Percentiles rank a stretch among this genome's conserved stretches.
Evolutionary conservation across 2,797 vertebrate genomes (phyloP).

Genomic region (Tauraco hartlaubi): DNA sequence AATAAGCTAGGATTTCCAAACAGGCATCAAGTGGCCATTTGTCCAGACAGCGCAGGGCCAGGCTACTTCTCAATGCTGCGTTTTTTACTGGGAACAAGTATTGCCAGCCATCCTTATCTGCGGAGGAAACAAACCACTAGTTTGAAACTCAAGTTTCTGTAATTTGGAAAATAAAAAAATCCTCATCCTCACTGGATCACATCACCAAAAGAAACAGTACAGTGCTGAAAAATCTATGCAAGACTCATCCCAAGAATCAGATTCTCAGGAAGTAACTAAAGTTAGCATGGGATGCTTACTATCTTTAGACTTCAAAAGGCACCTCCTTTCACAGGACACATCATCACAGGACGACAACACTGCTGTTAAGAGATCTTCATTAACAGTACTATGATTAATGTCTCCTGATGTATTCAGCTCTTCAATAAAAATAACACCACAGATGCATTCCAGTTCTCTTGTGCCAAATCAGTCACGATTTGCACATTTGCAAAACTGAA

Average conservation of each 20-base stretch:
- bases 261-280: background rate
- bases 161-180: background rate
- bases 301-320: background rate
- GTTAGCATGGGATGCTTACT: background rate
- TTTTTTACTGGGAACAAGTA: conserved; percentile 90
- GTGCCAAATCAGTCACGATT: background rate
- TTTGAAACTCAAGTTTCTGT: background rate
- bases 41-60: conserved; percentile 87
- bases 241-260: background rate
- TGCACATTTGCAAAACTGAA: background rate
- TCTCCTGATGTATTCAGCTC: background rate
- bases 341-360: background rate
- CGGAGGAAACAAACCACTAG: conserved; percentile 30
- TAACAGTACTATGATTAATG: background rate
- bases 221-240: background rate
- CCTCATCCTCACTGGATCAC: background rate
- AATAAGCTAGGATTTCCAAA: conserved; percentile 92
- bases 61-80: conserved; percentile 83
- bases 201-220: background rate
- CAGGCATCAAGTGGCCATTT: conserved; percentile 89
- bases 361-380: background rate
- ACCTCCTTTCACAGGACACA: background rate
- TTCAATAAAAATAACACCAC: background rate
- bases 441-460: background rate
- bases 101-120: conserved; percentile 82